Conservation (phyloP, 2,888 invertebrate species). For the Lithophane socia region DNA sequence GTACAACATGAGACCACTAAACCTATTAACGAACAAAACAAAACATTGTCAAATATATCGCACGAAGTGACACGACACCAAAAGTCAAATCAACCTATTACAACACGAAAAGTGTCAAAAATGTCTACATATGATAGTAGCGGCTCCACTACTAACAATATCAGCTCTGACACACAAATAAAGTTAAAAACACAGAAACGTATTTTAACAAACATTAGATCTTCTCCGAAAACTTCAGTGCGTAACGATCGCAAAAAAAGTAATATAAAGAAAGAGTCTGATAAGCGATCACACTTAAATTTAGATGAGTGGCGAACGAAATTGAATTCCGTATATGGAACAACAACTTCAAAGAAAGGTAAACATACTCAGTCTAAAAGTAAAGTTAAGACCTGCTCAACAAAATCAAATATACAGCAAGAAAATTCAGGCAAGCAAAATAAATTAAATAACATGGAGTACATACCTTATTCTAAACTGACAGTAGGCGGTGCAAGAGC, state of each 20-base stretch:
- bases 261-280: slow-evolving; percentile 69
- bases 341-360: slow-evolving; percentile 68
- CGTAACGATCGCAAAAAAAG: slow-evolving; percentile 66
- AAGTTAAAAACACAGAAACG: slow-evolving; percentile 70
- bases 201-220: slow-evolving; percentile 63
- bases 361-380: slow-evolving; percentile 65
- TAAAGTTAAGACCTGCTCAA: slow-evolving; percentile 59
- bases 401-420: slow-evolving; percentile 58
- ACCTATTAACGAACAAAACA: slow-evolving; percentile 29
- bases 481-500: slow-evolving; percentile 85
- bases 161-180: slow-evolving; percentile 74
- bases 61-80: slow-evolving; percentile 38
- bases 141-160: slow-evolving; percentile 80
- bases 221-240: slow-evolving; percentile 69
- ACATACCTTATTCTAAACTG: slow-evolving; percentile 87
- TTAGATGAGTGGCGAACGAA: slow-evolving; percentile 84
- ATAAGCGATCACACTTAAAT: slow-evolving; percentile 70
- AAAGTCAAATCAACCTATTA: slow-evolving; percentile 52
- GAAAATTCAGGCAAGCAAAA: slow-evolving; percentile 38
- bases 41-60: slow-evolving; percentile 26
- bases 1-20: slow-evolving; percentile 71
- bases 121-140: slow-evolving; percentile 84
- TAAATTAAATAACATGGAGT: slow-evolving; percentile 79
- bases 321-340: slow-evolving; percentile 80
- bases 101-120: slow-evolving; percentile 80